phyloP scores from a whole-genome alignment of 2,888 invertebrate genomes.

The Acanthosepion pharaonis region DNA sequence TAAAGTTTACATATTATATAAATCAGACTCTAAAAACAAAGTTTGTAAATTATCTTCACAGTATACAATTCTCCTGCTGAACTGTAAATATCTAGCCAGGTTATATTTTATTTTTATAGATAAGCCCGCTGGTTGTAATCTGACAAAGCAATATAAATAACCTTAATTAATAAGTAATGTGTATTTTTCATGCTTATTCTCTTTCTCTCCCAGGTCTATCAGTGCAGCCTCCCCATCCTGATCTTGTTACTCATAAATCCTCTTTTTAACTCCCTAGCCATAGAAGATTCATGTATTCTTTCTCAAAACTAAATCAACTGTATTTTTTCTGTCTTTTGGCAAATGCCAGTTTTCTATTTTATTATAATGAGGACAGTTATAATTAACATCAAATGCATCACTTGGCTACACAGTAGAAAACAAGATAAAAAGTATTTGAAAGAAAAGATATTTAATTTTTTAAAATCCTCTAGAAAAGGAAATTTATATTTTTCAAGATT shows the following conservation, averaged over 20 bases:
- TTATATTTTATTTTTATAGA: not conserved
- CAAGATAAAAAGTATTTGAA: too few relatives aligned
- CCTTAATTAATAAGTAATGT: not conserved
- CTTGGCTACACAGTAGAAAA: too few relatives aligned
- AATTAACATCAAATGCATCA: not conserved
- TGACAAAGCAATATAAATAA: not conserved
- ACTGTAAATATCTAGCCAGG: not conserved
- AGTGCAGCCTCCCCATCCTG: not conserved
- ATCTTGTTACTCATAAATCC: not conserved
- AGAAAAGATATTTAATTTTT: too few relatives aligned
- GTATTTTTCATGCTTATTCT: not conserved
- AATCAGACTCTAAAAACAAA: not conserved
- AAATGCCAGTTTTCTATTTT: not conserved
- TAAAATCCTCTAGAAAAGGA: too few relatives aligned
- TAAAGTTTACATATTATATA: too few relatives aligned
- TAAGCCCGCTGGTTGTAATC: not conserved
- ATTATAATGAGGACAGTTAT: not conserved
- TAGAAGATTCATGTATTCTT: not conserved
- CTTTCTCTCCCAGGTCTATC: not conserved
- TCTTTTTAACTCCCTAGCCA: not conserved
- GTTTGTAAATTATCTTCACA: not conserved
- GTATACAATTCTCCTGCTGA: not conserved
- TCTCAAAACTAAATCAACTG: not conserved
- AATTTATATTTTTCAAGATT: too few relatives aligned
- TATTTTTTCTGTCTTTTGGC: not conserved